A percentile compares a stretch with the other conserved stretches of the same genome.
Conservation (phyloP, 2,888 invertebrate genomes). For the Sepioteuthis lessoniana region DNA sequence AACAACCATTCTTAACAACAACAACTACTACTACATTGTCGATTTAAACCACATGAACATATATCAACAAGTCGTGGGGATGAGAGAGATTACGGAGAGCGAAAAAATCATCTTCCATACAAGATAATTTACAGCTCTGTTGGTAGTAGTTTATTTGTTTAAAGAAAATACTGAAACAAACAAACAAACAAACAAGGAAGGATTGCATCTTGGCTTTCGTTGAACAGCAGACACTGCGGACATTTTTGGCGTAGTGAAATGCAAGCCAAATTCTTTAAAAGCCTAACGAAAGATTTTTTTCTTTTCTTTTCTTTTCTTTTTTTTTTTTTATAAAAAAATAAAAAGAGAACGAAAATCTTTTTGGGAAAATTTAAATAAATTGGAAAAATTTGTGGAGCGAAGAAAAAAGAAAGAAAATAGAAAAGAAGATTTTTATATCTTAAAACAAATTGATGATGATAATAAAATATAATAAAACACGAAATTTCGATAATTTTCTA, state of each 20-base stretch:
- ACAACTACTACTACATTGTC: background rate
- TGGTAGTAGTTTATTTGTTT: slow-evolving; percentile 8
- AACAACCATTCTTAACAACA: background rate
- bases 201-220: background rate
- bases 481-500: background rate
- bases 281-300: background rate
- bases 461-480: background rate
- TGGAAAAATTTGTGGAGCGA: background rate
- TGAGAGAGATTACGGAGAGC: background rate
- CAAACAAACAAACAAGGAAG: background rate
- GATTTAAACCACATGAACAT: background rate
- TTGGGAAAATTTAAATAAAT: background rate
- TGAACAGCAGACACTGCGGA: slow-evolving; percentile 18
- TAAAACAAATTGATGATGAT: background rate
- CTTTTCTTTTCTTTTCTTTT: background rate
- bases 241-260: slow-evolving; percentile 33
- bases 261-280: background rate
- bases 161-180: background rate
- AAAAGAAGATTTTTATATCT: background rate
- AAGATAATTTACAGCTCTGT: background rate
- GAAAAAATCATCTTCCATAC: background rate
- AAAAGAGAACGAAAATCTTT: background rate
- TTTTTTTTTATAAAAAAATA: background rate
- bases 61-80: background rate
- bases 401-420: background rate